Evolutionary conservation across 1,140 invertebrate species (phyloP).

Genomic region (Gryllus bimaculatus): DNA sequence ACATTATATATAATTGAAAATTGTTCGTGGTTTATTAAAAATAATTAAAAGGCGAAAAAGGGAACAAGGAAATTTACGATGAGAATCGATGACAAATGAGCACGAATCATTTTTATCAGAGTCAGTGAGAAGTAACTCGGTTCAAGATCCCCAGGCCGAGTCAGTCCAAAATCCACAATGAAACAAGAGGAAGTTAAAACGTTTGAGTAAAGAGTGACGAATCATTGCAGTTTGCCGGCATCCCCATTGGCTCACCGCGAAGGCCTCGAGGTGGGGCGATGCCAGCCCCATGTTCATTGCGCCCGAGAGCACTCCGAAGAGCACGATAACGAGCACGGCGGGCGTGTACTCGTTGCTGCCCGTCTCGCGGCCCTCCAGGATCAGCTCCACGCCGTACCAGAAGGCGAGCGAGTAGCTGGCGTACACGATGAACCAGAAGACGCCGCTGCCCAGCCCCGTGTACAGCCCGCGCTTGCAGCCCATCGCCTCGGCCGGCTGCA

Average conservation of each 20-base stretch:
- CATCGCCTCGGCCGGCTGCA: conserved; percentile 52
- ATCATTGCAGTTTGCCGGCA: too few relatives aligned
- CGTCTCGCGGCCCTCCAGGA: conserved; percentile 36
- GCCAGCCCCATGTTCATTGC: conserved; percentile 82
- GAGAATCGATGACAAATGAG: too few relatives aligned
- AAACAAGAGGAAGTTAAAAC: too few relatives aligned
- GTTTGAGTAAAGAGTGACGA: too few relatives aligned
- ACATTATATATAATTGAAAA: too few relatives aligned
- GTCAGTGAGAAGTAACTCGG: too few relatives aligned
- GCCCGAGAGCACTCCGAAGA: conserved; percentile 75
- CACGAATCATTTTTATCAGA: too few relatives aligned
- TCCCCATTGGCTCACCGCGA: conserved; percentile 48
- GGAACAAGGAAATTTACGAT: too few relatives aligned
- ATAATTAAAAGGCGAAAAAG: too few relatives aligned
- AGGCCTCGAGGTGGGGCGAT: conserved; percentile 69
- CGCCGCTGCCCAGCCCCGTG: conserved; percentile 62
- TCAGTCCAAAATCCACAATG: too few relatives aligned
- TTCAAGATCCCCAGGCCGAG: too few relatives aligned
- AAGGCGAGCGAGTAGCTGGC: conserved; percentile 68
- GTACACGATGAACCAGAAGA: conserved; percentile 76
- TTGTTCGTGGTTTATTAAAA: too few relatives aligned
- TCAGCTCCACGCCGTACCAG: conserved; percentile 71
- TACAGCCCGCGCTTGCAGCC: conserved; percentile 62
- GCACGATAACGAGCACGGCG: conserved; percentile 46
- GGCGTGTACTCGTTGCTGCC: conserved; percentile 50